Evolutionary conservation across 2,888 invertebrate species (phyloP).

Genomic region (Halocaridina rubra): DNA sequence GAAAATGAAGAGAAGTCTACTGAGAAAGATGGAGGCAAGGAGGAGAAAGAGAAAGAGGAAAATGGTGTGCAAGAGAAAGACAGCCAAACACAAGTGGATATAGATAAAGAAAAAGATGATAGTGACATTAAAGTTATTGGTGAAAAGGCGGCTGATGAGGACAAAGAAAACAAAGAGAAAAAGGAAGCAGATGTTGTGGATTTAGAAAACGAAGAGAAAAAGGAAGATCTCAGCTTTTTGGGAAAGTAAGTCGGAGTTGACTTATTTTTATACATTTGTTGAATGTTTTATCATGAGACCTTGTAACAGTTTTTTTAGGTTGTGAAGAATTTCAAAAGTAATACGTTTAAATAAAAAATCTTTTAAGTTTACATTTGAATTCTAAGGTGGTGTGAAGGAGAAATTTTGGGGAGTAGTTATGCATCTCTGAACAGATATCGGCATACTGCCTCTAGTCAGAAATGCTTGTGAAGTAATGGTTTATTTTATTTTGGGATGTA

Average conservation of each 20-base stretch:
- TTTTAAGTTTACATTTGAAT: no score
- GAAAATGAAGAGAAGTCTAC: constrained; percentile 72
- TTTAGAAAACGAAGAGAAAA: constrained; percentile 17
- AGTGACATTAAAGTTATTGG: constrained; percentile 26
- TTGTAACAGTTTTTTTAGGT: no score
- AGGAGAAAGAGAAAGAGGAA: constrained; percentile 68
- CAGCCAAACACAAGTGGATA: constrained; percentile 65
- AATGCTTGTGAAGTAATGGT: no score
- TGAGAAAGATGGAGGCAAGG: constrained; percentile 63
- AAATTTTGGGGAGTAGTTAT: no score
- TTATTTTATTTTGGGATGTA: no score
- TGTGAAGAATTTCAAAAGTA: no score
- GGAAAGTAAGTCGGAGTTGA: constrained; percentile 50
- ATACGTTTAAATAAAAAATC: no score
- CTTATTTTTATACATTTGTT: not conserved
- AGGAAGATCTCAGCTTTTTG: constrained; percentile 55
- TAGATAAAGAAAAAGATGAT: constrained; percentile 21
- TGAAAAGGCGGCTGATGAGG: constrained; percentile 67
- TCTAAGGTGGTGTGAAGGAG: no score
- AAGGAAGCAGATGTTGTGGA: constrained; percentile 45
- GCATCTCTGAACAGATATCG: no score
- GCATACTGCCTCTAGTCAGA: no score
- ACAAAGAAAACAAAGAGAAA: constrained; percentile 68
- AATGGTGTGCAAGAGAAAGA: constrained; percentile 71
- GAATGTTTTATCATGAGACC: not conserved